Evolutionary conservation across 2,113 vertebrate genomes (phyloP).

Genomic region (Natator depressus): DNA sequence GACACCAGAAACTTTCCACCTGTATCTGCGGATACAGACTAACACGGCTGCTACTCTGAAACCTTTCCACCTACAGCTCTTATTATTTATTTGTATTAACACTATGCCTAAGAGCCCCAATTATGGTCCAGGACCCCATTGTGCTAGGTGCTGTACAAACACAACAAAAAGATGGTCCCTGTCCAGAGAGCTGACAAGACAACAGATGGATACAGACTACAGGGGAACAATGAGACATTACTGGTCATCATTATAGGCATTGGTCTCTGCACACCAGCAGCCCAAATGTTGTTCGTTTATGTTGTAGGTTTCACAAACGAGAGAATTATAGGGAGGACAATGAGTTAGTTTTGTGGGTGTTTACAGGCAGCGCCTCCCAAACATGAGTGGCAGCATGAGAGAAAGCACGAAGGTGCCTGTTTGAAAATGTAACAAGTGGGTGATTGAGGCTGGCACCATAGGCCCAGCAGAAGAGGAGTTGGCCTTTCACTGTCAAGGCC

Average conservation of each 20-base stretch:
- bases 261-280: background rate
- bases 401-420: no score
- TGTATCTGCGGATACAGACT: background rate
- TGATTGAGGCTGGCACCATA: no score
- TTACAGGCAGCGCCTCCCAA: no score
- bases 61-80: background rate
- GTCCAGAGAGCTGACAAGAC: background rate
- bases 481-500: no score
- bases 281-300: background rate
- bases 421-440: no score
- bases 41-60: no score
- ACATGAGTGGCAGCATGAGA: no score
- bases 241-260: background rate
- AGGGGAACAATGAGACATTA: background rate
- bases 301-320: background rate
- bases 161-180: background rate
- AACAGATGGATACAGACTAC: background rate
- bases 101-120: background rate
- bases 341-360: no score
- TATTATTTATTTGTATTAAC: background rate
- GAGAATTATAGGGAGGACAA: no score
- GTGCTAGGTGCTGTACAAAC: background rate
- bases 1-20: background rate
- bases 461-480: no score
- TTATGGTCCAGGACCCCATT: background rate